A percentile compares a stretch with the other conserved stretches of the same genome.
These are phyloP conservation scores for Watersipora subatra DNA, from an alignment of 1,140 invertebrate species.

Conservation along the genomic window DNA sequence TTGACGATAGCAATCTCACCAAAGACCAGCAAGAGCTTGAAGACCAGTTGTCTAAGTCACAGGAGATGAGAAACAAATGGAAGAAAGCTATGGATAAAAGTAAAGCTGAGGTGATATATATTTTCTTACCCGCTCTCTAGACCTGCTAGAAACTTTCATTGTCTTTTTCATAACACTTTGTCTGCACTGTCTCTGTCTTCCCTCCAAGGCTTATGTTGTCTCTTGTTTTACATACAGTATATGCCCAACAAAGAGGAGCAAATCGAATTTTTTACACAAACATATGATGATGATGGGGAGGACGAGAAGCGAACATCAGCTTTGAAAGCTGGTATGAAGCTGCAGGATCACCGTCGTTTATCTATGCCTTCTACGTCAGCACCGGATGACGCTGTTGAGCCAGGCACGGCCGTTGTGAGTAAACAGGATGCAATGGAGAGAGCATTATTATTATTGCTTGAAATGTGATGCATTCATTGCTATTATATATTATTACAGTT, in stretches of 20 bases:
- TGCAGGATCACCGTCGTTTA: background rate
- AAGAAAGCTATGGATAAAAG: background rate
- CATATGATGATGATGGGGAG: background rate
- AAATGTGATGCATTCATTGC: no score
- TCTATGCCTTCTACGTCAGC: no score
- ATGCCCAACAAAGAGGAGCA: conserved; percentile 8
- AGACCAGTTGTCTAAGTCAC: conserved; percentile 2
- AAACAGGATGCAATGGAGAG: no score
- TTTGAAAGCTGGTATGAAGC: background rate
- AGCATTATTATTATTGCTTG: no score
- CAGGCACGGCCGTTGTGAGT: no score
- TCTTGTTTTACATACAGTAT: background rate
- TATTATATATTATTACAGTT: no score
- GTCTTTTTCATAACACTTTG: background rate
- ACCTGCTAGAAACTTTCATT: background rate
- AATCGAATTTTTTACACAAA: conserved; percentile 8
- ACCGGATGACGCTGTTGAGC: no score
- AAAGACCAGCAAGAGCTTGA: conserved; percentile 3
- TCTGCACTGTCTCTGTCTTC: background rate
- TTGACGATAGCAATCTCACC: conserved; percentile 4
- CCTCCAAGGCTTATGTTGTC: background rate
- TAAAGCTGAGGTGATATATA: background rate
- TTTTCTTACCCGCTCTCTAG: no score
- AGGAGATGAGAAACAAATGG: background rate
- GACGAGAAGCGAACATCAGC: background rate